Evolutionary conservation across 2,888 invertebrate species (phyloP).

Genomic region (Eledona agricola): DNA sequence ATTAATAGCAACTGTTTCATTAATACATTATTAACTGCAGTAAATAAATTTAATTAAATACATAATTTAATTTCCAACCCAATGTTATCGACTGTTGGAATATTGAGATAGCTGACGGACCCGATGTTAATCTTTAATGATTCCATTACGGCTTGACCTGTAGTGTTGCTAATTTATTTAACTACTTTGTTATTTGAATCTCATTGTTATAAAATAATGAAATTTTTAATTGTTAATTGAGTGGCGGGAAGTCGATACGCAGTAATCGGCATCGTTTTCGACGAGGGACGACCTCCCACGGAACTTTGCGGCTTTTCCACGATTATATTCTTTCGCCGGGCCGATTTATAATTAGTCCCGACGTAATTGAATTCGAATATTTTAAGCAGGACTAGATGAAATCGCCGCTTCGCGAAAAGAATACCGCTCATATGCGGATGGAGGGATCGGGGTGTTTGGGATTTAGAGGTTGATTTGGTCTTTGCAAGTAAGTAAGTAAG

Average conservation of each 20-base stretch:
- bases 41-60: slow-evolving; percentile 54
- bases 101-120: slow-evolving; percentile 48
- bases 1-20: slow-evolving; percentile 53
- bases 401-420: slow-evolving; percentile 7
- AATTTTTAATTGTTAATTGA: slow-evolving; percentile 51
- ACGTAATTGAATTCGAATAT: slow-evolving; percentile 48
- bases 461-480: not conserved
- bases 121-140: slow-evolving; percentile 57
- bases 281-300: slow-evolving; percentile 4
- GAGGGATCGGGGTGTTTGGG: too few species aligned
- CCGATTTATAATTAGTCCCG: slow-evolving; percentile 44
- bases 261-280: slow-evolving; percentile 18
- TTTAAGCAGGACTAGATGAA: slow-evolving; percentile 37
- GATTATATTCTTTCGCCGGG: slow-evolving; percentile 18
- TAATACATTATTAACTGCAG: slow-evolving; percentile 52
- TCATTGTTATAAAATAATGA: slow-evolving; percentile 52
- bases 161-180: slow-evolving; percentile 57
- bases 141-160: slow-evolving; percentile 56
- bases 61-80: slow-evolving; percentile 49
- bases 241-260: slow-evolving; percentile 42
- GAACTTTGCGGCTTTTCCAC: slow-evolving; percentile 21
- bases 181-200: slow-evolving; percentile 53
- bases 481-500: slow-evolving; percentile 1
- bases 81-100: slow-evolving; percentile 42
- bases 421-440: too few species aligned